Conservation (phyloP, 2,888 invertebrate species). For the Chrysolina oricalcia region DNA sequence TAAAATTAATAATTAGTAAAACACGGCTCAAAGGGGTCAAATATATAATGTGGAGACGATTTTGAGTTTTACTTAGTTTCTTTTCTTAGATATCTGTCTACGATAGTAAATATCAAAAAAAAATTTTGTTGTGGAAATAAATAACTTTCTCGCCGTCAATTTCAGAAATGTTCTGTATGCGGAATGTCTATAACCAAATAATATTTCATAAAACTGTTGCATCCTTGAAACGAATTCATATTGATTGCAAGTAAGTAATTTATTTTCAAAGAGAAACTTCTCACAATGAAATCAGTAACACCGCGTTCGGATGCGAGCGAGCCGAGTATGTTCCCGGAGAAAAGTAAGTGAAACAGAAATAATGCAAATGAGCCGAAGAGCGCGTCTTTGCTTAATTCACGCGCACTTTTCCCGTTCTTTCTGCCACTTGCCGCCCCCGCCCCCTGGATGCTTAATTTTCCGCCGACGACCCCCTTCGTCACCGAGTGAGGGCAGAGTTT, state of each 20-base stretch:
- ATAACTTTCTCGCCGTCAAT: no score
- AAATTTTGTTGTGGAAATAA: no score
- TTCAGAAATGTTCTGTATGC: no score
- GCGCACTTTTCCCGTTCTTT: conserved; percentile 73
- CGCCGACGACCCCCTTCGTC: conserved; percentile 62
- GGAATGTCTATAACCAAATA: no score
- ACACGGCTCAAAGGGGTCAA: no score
- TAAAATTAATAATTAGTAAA: no score
- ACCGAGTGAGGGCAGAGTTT: conserved; percentile 70
- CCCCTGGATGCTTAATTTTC: conserved; percentile 51
- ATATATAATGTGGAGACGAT: no score
- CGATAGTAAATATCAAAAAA: no score
- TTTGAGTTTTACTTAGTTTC: no score
- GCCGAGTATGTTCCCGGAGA: conserved; percentile 47
- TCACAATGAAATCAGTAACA: neutral
- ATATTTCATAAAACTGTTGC: neutral
- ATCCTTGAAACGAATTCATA: neutral
- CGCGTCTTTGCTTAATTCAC: conserved; percentile 72
- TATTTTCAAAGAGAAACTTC: neutral
- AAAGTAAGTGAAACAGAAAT: conserved; percentile 65
- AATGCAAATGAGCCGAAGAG: conserved; percentile 71
- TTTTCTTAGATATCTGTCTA: no score
- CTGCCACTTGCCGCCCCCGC: conserved; percentile 56
- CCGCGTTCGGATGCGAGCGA: neutral
- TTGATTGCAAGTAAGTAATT: neutral